Percentiles rank a stretch among this genome's conserved stretches.
Conservation (phyloP, 2,888 invertebrate species). For the Epinotia ramella region DNA sequence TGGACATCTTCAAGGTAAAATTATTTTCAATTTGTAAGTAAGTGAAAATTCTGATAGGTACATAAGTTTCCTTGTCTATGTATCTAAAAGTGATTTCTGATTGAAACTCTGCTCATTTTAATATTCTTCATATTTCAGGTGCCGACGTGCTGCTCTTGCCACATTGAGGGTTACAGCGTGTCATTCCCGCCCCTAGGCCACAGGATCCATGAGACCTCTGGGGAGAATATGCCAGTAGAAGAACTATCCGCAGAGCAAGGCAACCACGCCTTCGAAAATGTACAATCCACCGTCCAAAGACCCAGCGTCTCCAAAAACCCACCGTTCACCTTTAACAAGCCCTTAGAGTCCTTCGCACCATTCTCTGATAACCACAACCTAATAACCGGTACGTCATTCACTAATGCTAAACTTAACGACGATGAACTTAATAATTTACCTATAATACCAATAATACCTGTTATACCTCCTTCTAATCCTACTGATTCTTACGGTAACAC, state of each 20-base stretch:
- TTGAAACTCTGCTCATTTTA: neutral
- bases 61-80: no score
- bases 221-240: constrained; percentile 85
- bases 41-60: no score
- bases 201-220: constrained; percentile 78
- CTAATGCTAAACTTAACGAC: constrained; percentile 64
- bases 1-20: constrained; percentile 92
- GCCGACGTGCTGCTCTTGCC: constrained; percentile 93
- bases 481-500: constrained; percentile 78
- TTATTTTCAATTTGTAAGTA: no score
- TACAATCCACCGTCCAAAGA: constrained; percentile 71
- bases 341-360: constrained; percentile 66
- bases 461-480: constrained; percentile 57
- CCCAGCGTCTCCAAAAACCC: constrained; percentile 69
- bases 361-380: constrained; percentile 71
- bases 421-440: constrained; percentile 61
- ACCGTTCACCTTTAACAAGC: constrained; percentile 68
- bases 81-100: no score
- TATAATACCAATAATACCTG: constrained; percentile 24
- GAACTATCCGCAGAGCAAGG: constrained; percentile 81
- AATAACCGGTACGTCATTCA: constrained; percentile 70
- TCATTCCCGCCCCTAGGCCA: constrained; percentile 87
- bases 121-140: constrained; percentile 76
- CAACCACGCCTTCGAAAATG: constrained; percentile 78
- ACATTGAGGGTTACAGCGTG: constrained; percentile 90